These are phyloP conservation scores for Megalurothrips usitatus DNA, from an alignment of 2,888 invertebrate genomes.

Conservation along the genomic window DNA sequence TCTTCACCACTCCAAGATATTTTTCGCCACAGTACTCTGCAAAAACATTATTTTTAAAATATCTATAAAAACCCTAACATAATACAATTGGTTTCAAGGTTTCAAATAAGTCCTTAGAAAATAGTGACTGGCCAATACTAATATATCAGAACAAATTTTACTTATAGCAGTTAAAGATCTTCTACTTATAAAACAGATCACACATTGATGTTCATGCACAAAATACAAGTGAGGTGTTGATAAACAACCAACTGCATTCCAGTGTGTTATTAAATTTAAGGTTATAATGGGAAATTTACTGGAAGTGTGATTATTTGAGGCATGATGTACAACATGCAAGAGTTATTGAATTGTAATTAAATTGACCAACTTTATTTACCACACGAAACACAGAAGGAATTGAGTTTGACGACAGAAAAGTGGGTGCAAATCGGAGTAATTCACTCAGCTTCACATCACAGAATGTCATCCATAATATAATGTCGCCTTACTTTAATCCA, in stretches of 20 bases:
- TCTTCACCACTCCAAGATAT: slow-evolving; percentile 7
- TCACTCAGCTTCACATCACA: background rate
- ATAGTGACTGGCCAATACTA: background rate
- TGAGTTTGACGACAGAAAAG: background rate
- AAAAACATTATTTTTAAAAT: background rate
- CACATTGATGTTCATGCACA: background rate
- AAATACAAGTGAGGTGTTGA: no score
- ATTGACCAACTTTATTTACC: background rate
- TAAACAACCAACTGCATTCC: no score
- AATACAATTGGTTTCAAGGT: background rate
- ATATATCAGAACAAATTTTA: background rate
- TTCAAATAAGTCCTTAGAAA: background rate
- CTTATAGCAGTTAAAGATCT: background rate
- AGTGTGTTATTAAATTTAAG: no score
- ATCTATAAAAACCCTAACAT: background rate
- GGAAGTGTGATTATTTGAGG: no score
- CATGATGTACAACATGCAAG: background rate
- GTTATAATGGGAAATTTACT: no score
- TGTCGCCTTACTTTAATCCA: slow-evolving; percentile 1
- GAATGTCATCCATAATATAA: background rate
- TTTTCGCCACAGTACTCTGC: slow-evolving; percentile 9
- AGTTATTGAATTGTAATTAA: background rate
- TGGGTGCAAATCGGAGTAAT: background rate
- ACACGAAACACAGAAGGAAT: background rate
- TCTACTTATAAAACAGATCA: background rate